Evolutionary conservation across 2,797 vertebrate species (phyloP).

Genomic region (Anas flavirostris): DNA sequence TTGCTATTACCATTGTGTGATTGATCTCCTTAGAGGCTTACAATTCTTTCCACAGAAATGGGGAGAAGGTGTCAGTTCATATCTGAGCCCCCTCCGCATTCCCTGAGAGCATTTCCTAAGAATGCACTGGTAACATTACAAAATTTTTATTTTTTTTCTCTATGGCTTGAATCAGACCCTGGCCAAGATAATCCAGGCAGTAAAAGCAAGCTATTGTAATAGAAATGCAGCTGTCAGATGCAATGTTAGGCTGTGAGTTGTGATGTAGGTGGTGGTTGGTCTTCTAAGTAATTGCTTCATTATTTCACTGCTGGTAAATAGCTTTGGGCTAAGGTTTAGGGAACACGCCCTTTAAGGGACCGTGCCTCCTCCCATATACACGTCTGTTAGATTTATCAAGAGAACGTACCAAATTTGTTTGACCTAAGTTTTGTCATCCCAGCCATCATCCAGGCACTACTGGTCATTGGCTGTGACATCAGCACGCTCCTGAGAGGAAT

Average conservation of each 20-base stretch:
- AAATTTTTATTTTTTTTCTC: neutral
- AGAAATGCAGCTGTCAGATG: constrained; percentile 43
- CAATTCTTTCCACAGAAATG: constrained; percentile 22
- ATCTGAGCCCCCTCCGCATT: neutral
- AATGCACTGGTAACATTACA: neutral
- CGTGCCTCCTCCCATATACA: accelerated
- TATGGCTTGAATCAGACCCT: constrained; percentile 37
- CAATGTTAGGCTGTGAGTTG: neutral
- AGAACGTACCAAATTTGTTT: neutral
- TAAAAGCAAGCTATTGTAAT: constrained; percentile 18
- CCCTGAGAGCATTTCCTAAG: neutral
- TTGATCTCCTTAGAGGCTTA: neutral
- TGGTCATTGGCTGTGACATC: neutral
- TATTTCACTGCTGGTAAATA: neutral
- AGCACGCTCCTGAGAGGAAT: neutral
- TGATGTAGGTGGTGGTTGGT: neutral
- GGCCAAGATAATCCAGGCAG: constrained; percentile 1
- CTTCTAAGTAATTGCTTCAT: neutral
- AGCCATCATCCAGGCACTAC: neutral
- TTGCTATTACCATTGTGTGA: neutral
- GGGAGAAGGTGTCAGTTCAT: neutral
- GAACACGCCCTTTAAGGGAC: neutral
- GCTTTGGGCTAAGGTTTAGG: neutral
- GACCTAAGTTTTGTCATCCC: neutral
- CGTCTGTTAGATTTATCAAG: neutral